Conservation (phyloP, 2,797 vertebrate species). For the Scleropages formosus region DNA sequence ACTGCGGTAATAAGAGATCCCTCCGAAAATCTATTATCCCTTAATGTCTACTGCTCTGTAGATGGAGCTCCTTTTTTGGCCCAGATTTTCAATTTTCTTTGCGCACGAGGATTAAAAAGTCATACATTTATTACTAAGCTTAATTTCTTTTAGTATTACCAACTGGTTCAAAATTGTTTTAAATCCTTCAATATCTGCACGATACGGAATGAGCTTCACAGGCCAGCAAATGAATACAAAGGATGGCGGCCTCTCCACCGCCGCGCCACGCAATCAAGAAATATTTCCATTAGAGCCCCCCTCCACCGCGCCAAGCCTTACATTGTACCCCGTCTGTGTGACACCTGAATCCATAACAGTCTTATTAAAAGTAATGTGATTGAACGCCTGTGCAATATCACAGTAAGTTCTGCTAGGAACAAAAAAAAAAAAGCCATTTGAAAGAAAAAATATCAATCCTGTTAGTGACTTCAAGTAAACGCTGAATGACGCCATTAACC, state of each 20-base stretch:
- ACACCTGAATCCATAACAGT: slow-evolving; percentile 12
- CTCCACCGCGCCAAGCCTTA: background rate
- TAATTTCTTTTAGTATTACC: slow-evolving; percentile 49
- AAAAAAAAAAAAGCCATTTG: background rate
- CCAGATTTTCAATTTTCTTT: slow-evolving; percentile 42
- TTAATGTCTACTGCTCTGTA: slow-evolving; percentile 46
- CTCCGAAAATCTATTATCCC: slow-evolving; percentile 38
- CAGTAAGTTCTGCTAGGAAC: background rate
- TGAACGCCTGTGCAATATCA: slow-evolving; percentile 8
- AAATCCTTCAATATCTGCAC: slow-evolving; percentile 51
- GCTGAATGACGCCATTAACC: background rate
- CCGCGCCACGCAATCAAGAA: slow-evolving; percentile 15
- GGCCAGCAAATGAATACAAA: slow-evolving; percentile 33
- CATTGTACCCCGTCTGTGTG: slow-evolving; percentile 24
- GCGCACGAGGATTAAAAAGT: slow-evolving; percentile 51
- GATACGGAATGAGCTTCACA: slow-evolving; percentile 40
- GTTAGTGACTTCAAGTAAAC: slow-evolving; percentile 1
- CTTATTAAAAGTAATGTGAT: background rate
- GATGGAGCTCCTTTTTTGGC: slow-evolving; percentile 44
- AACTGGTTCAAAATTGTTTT: slow-evolving; percentile 53
- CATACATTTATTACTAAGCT: slow-evolving; percentile 47
- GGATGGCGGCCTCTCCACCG: background rate
- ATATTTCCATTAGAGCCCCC: slow-evolving; percentile 18
- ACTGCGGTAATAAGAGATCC: slow-evolving; percentile 26
- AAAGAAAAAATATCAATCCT: slow-evolving; percentile 8